Evolutionary conservation across 2,888 invertebrate species (phyloP), one percentile per base, ranked within the genome.

Genomic region (Encarsia formosa): DNA sequence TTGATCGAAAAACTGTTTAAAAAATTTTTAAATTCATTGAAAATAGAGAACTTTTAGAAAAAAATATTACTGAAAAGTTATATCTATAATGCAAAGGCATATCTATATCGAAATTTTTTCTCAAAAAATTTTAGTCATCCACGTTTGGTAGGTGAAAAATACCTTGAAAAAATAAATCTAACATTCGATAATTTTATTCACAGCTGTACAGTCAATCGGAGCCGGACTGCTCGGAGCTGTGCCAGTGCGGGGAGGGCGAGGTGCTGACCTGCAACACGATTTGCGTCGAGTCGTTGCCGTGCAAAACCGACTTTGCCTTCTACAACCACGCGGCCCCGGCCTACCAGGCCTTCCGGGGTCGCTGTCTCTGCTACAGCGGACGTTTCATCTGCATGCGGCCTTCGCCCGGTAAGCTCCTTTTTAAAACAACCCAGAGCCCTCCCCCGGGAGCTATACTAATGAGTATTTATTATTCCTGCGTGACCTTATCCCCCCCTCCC

Each of bases 311-410:
- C 59, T 84, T 90, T 62, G 92, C 92, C 43, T 88, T 88, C 76
- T 93, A 91, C 79, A 89, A 89, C 67, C 93, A 93, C 75, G 88
- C 89, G 32, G 88, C 91, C 2, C 91, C 92, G 6, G 88, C 91
- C 48, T 92, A 91, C 77, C 91, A 91, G 75, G 92, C 92, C 8
- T 91, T 87, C 73, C 81, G 91, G 34, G 91, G 92, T 34, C 82
- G 90, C 54, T 93, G 93, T 76, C 84, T 91, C 64, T 93, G 92
- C 76, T 92, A 92, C 77, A 91, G 91, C 19, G 91, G 92, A 29
- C 85, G 88, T 59, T 92, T 93, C 76, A 91, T 92, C 76, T 92
- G 92, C 77, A 91, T 91, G 88, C 84, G 91, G 67, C 92, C 92
- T 49, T 80, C 82, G 58, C 82, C 83, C 57, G 82, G 84, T 79